Evolutionary conservation across 1,140 invertebrate species (phyloP).

Genomic region (Ceratosolen solmsi): DNA sequence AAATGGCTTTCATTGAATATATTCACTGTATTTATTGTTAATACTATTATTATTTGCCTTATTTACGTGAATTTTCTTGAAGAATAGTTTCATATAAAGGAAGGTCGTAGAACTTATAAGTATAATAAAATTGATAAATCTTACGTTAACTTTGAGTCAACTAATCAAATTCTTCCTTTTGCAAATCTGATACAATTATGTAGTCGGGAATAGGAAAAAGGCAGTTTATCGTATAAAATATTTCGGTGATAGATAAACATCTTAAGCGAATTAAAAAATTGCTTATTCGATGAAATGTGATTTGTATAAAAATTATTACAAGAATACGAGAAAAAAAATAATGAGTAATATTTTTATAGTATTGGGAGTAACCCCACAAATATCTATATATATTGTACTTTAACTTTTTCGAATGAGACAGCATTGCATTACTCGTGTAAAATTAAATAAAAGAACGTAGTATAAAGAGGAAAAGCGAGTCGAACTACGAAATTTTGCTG

Average conservation of each 20-base stretch:
- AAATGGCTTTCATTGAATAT: too few species aligned
- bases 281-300: too few species aligned
- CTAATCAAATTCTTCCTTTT: too few species aligned
- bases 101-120: too few species aligned
- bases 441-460: conserved; percentile 58
- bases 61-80: too few species aligned
- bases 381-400: conserved; percentile 54
- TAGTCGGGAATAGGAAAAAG: conserved; percentile 5
- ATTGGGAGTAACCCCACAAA: conserved; percentile 53
- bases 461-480: conserved; percentile 34
- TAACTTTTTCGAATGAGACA: conserved; percentile 42
- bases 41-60: too few species aligned
- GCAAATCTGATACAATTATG: background rate
- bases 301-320: background rate
- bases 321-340: background rate
- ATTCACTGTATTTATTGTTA: too few species aligned
- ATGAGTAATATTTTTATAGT: conserved; percentile 36
- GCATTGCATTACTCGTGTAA: conserved; percentile 52
- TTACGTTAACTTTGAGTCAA: too few species aligned
- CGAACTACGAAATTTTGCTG: conserved; percentile 63
- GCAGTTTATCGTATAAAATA: background rate
- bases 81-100: too few species aligned
- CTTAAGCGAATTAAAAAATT: background rate
- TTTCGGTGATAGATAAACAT: background rate
- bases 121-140: too few species aligned